Conservation (phyloP, 2,113 vertebrate genomes). For the Probosciger aterrimus region DNA sequence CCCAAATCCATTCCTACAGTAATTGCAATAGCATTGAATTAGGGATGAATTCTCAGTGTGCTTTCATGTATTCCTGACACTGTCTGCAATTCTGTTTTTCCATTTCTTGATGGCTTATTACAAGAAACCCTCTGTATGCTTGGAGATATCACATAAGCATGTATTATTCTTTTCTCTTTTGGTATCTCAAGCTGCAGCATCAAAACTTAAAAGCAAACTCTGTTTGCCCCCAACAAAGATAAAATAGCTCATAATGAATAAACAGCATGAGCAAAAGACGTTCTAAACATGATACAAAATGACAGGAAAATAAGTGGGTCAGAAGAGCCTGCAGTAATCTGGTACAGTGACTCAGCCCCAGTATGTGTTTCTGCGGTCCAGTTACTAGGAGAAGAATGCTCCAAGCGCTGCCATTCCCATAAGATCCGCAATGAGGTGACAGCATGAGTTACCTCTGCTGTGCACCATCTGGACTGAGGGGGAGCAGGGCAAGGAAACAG, state of each 20-base stretch:
- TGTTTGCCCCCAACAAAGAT: background rate
- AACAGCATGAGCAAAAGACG: background rate
- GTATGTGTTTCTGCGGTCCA: background rate
- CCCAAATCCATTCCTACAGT: background rate
- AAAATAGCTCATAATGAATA: background rate
- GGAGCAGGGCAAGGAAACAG: background rate
- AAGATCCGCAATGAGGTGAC: background rate
- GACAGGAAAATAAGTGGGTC: background rate
- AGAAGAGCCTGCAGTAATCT: background rate
- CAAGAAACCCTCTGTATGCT: background rate
- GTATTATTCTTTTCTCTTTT: background rate
- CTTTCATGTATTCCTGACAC: background rate
- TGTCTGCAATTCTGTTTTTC: background rate
- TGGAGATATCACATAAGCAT: background rate
- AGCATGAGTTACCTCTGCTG: background rate
- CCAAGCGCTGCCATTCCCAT: background rate
- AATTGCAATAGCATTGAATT: background rate
- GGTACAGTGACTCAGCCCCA: constrained; percentile 30
- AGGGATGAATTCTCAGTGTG: background rate
- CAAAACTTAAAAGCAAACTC: background rate
- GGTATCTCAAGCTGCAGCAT: background rate
- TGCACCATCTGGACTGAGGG: background rate
- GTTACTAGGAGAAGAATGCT: background rate
- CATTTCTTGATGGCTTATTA: background rate
- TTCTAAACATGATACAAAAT: background rate